These are phyloP conservation scores for Irena cyanogastra DNA, from an alignment of 2,113 vertebrate species.

Conservation along the genomic window DNA sequence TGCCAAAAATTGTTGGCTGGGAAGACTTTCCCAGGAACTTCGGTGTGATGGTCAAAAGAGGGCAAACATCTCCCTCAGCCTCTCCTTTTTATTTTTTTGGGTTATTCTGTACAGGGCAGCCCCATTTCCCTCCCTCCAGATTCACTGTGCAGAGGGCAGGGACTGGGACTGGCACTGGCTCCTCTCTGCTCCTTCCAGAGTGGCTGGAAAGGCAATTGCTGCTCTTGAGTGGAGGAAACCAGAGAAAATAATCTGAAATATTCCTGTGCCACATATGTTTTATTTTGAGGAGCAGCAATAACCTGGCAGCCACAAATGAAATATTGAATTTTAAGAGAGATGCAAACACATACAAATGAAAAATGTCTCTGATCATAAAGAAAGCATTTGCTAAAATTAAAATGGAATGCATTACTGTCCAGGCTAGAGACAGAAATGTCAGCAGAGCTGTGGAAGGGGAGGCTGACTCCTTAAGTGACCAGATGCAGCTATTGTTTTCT, in stretches of 20 bases:
- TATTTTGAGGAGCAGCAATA: conserved; percentile 27
- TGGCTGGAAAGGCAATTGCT: neutral
- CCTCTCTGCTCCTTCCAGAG: neutral
- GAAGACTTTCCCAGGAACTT: neutral
- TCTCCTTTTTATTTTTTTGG: neutral
- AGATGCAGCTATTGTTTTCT: conserved; percentile 38
- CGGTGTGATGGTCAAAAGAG: neutral
- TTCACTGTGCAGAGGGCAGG: rapidly evolving
- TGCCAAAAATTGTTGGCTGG: neutral
- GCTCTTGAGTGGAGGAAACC: neutral
- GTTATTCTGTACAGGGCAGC: neutral
- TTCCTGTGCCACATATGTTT: conserved; percentile 9
- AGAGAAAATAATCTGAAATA: neutral
- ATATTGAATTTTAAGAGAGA: conserved; percentile 56
- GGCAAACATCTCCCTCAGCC: neutral
- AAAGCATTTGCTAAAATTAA: conserved; percentile 55
- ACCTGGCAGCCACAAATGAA: neutral
- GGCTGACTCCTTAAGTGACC: conserved; percentile 37
- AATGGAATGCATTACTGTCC: conserved; percentile 47
- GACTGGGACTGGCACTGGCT: neutral
- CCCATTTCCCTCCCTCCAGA: neutral
- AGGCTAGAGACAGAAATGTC: conserved; percentile 11
- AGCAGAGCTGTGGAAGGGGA: neutral
- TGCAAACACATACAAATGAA: conserved; percentile 60
- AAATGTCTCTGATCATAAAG: conserved; percentile 48